phyloP scores from a whole-genome alignment of 2,888 invertebrate species.

The Orchesellides sinensis region DNA sequence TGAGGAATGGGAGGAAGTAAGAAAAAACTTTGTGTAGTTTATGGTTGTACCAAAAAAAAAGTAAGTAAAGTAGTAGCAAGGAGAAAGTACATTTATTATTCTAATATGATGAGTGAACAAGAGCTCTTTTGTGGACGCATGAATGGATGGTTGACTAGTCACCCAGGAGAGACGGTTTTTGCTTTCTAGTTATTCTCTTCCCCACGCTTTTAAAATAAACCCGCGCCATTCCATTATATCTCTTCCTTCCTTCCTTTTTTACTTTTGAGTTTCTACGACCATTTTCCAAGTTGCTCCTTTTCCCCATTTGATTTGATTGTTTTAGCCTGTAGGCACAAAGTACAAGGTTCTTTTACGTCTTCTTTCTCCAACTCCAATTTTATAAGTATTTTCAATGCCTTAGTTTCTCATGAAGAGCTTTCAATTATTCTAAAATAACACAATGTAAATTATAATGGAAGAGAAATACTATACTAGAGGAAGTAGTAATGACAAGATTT shows the following conservation, averaged over 20 bases:
- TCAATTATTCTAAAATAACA: too few species aligned
- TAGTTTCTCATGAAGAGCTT: too few species aligned
- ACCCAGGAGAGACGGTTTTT: neutral
- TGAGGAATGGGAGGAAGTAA: conserved; percentile 21
- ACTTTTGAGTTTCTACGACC: neutral
- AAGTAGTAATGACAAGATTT: too few species aligned
- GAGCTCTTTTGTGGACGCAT: conserved; percentile 8
- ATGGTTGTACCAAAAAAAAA: neutral
- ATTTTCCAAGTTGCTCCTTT: conserved; percentile 1
- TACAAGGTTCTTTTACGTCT: neutral
- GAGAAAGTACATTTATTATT: conserved; percentile 38
- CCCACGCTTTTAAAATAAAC: neutral
- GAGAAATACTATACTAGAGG: too few species aligned
- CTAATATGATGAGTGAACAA: conserved; percentile 7
- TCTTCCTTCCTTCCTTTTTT: conserved; percentile 9
- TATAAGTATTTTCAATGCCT: too few species aligned
- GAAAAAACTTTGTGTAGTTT: conserved; percentile 3
- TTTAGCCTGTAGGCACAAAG: conserved; percentile 4
- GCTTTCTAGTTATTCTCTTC: neutral
- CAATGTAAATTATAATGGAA: too few species aligned
- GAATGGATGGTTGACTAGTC: conserved; percentile 32
- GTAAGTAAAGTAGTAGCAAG: neutral
- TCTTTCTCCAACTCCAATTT: neutral
- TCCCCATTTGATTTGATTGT: conserved; percentile 16
- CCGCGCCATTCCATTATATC: neutral